phyloP scores from a whole-genome alignment of 1,140 invertebrate species.

The Homalodisca vitripennis region DNA sequence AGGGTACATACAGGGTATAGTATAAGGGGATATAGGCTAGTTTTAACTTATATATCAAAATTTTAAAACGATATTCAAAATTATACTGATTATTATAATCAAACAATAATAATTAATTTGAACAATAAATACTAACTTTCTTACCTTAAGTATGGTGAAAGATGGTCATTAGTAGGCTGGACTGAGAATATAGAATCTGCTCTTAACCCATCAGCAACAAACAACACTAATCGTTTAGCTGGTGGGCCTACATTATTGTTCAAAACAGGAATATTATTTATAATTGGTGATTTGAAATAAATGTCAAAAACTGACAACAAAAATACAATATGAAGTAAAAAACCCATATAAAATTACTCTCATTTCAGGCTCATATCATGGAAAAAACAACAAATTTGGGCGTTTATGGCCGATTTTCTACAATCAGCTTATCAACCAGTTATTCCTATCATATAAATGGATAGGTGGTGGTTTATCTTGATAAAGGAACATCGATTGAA shows the following conservation, averaged over 20 bases:
- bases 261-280: slow-evolving; percentile 51
- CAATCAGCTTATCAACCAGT: no score
- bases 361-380: no score
- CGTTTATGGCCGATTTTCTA: no score
- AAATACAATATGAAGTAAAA: slow-evolving; percentile 56
- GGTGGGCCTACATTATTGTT: slow-evolving; percentile 58
- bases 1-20: neutral
- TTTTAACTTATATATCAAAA: neutral
- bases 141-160: slow-evolving; percentile 10
- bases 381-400: no score
- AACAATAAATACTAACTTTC: neutral
- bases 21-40: neutral
- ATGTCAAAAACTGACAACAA: slow-evolving; percentile 63
- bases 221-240: slow-evolving; percentile 78
- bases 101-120: neutral
- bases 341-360: slow-evolving; percentile 22
- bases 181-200: slow-evolving; percentile 68
- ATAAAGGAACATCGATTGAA: no score
- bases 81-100: neutral
- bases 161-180: neutral
- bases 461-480: no score
- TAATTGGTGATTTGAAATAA: slow-evolving; percentile 61
- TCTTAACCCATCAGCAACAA: slow-evolving; percentile 87
- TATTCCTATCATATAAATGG: no score
- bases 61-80: neutral